phyloP scores from a whole-genome alignment of 2,888 invertebrate species.

The Drosophila imparisetae region DNA sequence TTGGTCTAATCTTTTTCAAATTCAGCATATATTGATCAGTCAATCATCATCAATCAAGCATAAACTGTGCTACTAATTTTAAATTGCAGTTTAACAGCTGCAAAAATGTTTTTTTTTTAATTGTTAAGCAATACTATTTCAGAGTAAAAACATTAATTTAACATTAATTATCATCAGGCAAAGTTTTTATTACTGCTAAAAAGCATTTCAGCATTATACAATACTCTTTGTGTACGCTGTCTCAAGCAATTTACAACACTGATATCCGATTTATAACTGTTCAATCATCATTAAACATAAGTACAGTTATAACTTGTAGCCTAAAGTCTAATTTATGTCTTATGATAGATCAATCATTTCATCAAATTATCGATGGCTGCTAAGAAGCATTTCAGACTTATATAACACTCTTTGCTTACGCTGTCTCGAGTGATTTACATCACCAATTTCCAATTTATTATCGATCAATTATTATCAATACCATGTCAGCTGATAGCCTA shows the following conservation, averaged over 20 bases:
- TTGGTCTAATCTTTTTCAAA: neutral
- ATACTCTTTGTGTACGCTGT: neutral
- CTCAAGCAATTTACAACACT: neutral
- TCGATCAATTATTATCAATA: neutral
- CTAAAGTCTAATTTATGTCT: neutral
- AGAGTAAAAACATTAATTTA: neutral
- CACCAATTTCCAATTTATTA: neutral
- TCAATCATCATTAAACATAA: neutral
- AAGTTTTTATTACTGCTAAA: neutral
- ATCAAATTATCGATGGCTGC: neutral
- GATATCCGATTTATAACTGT: neutral
- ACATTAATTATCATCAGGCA: neutral
- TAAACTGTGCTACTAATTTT: neutral
- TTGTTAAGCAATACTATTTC: neutral
- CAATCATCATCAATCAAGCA: slow-evolving; percentile 4
- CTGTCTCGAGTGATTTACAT: neutral
- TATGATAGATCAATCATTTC: neutral
- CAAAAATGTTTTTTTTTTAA: neutral
- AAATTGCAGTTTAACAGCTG: neutral
- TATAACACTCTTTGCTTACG: neutral
- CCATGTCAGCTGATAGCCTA: neutral
- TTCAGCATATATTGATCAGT: neutral
- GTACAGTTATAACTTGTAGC: neutral
- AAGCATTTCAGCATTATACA: neutral
- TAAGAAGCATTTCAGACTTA: neutral